Conservation (phyloP, 2,888 invertebrate species). For the Lithophane ornitopus region DNA sequence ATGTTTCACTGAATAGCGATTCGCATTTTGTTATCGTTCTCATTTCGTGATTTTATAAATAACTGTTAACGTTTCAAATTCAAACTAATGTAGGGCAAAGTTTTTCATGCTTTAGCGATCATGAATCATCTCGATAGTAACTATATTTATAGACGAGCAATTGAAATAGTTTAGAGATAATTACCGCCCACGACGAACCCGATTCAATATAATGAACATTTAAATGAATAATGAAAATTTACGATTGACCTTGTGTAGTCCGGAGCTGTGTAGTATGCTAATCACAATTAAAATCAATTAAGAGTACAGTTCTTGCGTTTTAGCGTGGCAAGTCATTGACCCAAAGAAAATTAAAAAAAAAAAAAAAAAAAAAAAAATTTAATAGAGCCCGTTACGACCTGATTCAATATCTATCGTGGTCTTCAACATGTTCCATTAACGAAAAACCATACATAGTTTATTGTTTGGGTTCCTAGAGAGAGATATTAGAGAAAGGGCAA, state of each 20-base stretch:
- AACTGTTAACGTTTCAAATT: slow-evolving; percentile 35
- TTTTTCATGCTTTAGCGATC: slow-evolving; percentile 33
- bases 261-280: neutral
- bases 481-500: too few relatives aligned
- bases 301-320: neutral
- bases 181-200: slow-evolving; percentile 71
- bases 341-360: too few relatives aligned
- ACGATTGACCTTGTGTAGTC: slow-evolving; percentile 34
- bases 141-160: slow-evolving; percentile 51
- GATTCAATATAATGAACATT: slow-evolving; percentile 65
- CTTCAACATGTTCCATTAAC: neutral
- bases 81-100: slow-evolving; percentile 27
- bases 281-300: slow-evolving; percentile 52
- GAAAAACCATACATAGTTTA: neutral
- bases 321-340: neutral
- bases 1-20: slow-evolving; percentile 24
- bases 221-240: slow-evolving; percentile 64
- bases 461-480: too few relatives aligned
- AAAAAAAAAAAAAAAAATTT: too few relatives aligned
- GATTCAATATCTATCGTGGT: neutral
- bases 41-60: slow-evolving; percentile 36
- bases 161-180: slow-evolving; percentile 63
- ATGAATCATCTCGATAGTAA: slow-evolving; percentile 49
- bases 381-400: neutral
- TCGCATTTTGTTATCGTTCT: slow-evolving; percentile 31